A percentile compares a stretch with the other conserved stretches of the same genome.
phyloP scores from a whole-genome alignment of 2,888 invertebrate species.

The Cheilosia scutellata region DNA sequence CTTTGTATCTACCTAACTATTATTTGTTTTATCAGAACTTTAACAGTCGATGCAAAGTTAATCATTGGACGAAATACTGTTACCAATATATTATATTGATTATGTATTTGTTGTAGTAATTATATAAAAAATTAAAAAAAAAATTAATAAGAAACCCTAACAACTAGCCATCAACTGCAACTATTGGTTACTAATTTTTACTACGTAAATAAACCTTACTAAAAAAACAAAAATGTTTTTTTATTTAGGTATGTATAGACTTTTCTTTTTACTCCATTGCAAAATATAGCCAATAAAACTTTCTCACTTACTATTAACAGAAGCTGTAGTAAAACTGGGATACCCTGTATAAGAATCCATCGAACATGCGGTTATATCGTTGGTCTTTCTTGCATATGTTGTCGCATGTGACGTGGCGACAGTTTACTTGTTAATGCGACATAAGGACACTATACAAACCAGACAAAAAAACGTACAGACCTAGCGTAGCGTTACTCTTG shows the following conservation, averaged over 20 bases:
- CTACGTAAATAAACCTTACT: constrained; percentile 71
- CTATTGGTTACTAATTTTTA: constrained; percentile 75
- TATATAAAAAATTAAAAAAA: constrained; percentile 23
- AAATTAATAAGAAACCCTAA: constrained; percentile 48
- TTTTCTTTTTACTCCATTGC: neutral
- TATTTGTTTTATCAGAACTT: constrained; percentile 32
- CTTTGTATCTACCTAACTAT: neutral
- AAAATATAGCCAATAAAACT: too few species aligned
- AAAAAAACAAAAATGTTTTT: constrained; percentile 30
- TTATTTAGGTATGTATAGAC: neutral
- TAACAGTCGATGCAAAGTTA: constrained; percentile 26
- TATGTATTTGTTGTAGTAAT: constrained; percentile 43
- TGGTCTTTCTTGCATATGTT: too few species aligned
- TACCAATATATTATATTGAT: constrained; percentile 55
- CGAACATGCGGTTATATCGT: too few species aligned
- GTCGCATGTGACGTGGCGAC: too few species aligned
- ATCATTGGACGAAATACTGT: constrained; percentile 67
- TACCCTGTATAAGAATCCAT: too few species aligned
- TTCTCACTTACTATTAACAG: too few species aligned
- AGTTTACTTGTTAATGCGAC: too few species aligned
- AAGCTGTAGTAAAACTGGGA: too few species aligned
- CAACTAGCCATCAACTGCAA: constrained; percentile 70
- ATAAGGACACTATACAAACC: too few species aligned
- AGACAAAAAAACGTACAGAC: too few species aligned
- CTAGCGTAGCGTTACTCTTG: too few species aligned